Conservation (phyloP, 2,113 vertebrate genomes). For the Bostrychus sinensis region DNA sequence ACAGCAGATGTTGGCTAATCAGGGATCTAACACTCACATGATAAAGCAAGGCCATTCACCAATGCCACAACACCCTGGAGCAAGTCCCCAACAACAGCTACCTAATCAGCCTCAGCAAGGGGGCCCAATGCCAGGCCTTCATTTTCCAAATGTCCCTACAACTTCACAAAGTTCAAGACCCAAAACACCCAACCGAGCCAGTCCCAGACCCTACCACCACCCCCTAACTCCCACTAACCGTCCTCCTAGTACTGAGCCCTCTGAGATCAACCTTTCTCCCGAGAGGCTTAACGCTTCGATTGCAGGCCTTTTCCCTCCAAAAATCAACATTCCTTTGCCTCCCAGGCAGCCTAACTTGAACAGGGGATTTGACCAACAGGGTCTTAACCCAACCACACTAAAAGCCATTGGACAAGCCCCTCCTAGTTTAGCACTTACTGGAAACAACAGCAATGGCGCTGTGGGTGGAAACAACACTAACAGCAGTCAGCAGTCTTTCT, state of each 20-base stretch:
- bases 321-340: constrained; percentile 98
- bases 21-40: constrained; percentile 84
- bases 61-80: constrained; percentile 85
- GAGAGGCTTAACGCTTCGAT: constrained; percentile 98
- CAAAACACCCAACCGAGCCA: constrained; percentile 97
- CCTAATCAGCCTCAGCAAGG: constrained; percentile 80
- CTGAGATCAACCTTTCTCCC: constrained; percentile 97
- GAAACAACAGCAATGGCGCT: constrained; percentile 71
- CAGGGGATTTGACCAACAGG: constrained; percentile 97
- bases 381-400: constrained; percentile 96
- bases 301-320: constrained; percentile 96
- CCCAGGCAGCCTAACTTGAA: constrained; percentile 90
- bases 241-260: constrained; percentile 96
- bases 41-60: constrained; percentile 89
- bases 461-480: constrained; percentile 69
- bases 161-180: constrained; percentile 92
- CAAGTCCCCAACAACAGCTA: constrained; percentile 87
- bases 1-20: constrained; percentile 89
- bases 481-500: constrained; percentile 70
- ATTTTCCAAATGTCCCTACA: constrained; percentile 90
- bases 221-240: constrained; percentile 96
- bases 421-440: constrained; percentile 80
- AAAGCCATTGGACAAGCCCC: constrained; percentile 98
- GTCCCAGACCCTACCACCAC: constrained; percentile 95
- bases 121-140: constrained; percentile 85